A percentile compares a stretch with the other conserved stretches of the same genome.
These are phyloP conservation scores for Emesis russula DNA, from an alignment of 2,888 invertebrate species.

Conservation along the genomic window DNA sequence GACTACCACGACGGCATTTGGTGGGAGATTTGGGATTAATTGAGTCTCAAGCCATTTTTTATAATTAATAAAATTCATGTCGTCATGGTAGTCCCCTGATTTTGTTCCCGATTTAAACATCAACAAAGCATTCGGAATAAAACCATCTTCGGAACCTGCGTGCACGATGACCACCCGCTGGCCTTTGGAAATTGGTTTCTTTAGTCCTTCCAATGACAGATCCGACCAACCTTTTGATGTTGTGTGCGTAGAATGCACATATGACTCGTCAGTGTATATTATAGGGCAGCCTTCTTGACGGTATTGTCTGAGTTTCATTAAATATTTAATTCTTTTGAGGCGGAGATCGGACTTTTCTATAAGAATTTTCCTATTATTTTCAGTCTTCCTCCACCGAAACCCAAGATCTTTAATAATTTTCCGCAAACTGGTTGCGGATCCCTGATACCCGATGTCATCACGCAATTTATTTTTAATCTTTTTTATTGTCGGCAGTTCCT, in stretches of 20 bases:
- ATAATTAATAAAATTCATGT: conserved; percentile 83
- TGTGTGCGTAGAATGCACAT: conserved; percentile 29
- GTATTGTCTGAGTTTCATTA: conserved; percentile 64
- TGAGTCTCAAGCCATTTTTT: conserved; percentile 83
- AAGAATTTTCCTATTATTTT: conserved; percentile 77
- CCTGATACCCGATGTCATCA: conserved; percentile 48
- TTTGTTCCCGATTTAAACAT: conserved; percentile 70
- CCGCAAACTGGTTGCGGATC: conserved; percentile 50
- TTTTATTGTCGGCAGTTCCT: conserved; percentile 86
- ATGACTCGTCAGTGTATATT: conserved; percentile 83
- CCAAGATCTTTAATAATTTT: conserved; percentile 62
- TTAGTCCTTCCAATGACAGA: conserved; percentile 58
- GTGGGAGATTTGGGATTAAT: conserved; percentile 84
- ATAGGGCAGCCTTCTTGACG: conserved; percentile 39
- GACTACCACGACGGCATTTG: conserved; percentile 63
- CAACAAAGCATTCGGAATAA: conserved; percentile 75
- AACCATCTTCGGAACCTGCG: conserved; percentile 75
- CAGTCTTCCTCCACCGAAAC: conserved; percentile 79
- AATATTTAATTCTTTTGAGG: conserved; percentile 41
- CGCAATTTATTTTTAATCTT: conserved; percentile 74
- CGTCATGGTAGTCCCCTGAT: conserved; percentile 80
- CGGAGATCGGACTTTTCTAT: conserved; percentile 75
- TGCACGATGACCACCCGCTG: conserved; percentile 70
- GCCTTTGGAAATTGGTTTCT: conserved; percentile 15
- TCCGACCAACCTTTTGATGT: conserved; percentile 37